phyloP scores from a whole-genome alignment of 2,888 invertebrate genomes.

The Aleiodes alternator region DNA sequence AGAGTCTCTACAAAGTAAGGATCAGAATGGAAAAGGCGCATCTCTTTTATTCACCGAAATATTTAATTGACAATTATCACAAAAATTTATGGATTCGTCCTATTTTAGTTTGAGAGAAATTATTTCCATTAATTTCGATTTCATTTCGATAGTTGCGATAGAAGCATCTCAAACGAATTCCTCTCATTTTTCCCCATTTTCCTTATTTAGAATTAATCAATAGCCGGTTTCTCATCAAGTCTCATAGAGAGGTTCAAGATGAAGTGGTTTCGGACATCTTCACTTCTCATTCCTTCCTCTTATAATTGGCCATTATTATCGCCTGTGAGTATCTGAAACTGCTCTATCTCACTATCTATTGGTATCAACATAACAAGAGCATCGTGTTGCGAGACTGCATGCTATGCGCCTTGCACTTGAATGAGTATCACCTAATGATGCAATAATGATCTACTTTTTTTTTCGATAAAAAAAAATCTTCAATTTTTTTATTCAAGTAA shows the following conservation, averaged over 20 bases:
- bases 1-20: too few species aligned
- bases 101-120: too few species aligned
- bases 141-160: too few species aligned
- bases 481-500: too few species aligned
- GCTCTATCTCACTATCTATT: conserved; percentile 5
- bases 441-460: neutral
- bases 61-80: too few species aligned
- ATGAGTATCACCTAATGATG: conserved; percentile 6
- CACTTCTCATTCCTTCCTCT: too few species aligned
- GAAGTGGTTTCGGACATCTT: neutral
- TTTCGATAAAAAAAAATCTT: neutral
- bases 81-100: too few species aligned
- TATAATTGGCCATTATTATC: conserved; percentile 8
- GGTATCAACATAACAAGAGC: conserved; percentile 13
- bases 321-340: neutral
- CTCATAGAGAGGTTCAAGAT: neutral
- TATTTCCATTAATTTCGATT: too few species aligned
- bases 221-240: neutral
- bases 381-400: neutral
- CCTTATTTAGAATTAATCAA: neutral
- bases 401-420: conserved; percentile 10
- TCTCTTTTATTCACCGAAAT: too few species aligned
- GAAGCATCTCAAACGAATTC: neutral
- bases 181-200: neutral
- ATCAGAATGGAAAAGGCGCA: too few species aligned